Percentiles rank a stretch among this genome's conserved stretches.
Evolutionary conservation across 2,797 vertebrate species (phyloP).

Genomic region (Petrocephalus schoutedeni): DNA sequence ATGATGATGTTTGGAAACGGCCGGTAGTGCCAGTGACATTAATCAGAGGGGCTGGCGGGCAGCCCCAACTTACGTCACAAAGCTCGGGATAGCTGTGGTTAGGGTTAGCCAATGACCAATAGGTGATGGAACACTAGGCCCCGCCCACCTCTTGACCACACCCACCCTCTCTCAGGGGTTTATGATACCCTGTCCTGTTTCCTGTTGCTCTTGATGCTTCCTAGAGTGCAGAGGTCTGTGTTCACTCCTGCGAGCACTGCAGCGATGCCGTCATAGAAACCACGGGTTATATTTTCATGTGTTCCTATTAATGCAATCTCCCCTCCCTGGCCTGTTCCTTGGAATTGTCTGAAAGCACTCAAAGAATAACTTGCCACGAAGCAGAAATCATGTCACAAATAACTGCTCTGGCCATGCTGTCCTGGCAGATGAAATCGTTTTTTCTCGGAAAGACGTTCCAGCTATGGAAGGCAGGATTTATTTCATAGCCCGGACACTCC

Average conservation of each 20-base stretch:
- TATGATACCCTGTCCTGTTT: not conserved
- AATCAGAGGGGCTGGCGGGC: not conserved
- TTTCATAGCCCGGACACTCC: not conserved
- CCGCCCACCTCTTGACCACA: not conserved
- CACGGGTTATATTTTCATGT: not conserved
- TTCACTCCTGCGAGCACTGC: not conserved
- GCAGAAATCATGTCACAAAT: not conserved
- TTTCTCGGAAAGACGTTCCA: not conserved
- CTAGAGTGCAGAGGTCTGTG: not conserved
- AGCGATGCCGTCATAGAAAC: not conserved
- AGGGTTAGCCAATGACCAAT: not conserved
- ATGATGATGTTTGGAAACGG: not conserved
- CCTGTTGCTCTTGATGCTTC: not conserved
- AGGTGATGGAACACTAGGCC: not conserved
- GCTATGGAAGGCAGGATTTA: not conserved
- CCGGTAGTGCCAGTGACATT: not conserved
- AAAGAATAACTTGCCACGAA: not conserved
- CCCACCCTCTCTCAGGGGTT: not conserved
- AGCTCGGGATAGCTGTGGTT: not conserved
- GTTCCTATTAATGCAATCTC: not conserved
- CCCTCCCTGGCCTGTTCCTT: too few relatives aligned
- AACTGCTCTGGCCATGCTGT: not conserved
- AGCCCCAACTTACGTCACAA: not conserved
- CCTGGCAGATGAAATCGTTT: not conserved
- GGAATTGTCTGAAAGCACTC: not conserved